A percentile compares a stretch with the other conserved stretches of the same genome.
These are phyloP conservation scores for Anoplopoma fimbria DNA, from an alignment of 2,113 vertebrate genomes.

Conservation along the genomic window DNA sequence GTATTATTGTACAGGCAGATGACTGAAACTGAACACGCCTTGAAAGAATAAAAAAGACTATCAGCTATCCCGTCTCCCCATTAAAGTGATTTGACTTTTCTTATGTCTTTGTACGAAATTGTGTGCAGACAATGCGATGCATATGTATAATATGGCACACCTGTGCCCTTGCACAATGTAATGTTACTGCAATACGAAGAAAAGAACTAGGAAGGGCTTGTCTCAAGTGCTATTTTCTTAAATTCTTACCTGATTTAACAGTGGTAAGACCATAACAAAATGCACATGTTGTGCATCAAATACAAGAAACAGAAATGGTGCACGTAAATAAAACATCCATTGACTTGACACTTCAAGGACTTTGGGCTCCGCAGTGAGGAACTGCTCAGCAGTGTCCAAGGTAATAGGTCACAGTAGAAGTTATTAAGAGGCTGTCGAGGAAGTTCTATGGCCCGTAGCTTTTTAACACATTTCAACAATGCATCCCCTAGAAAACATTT, in stretches of 20 bases:
- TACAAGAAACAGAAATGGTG: too few relatives aligned
- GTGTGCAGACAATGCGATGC: background rate
- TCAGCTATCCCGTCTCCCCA: conserved; percentile 10
- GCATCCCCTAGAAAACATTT: background rate
- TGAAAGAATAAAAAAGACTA: conserved; percentile 26
- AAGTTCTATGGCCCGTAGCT: too few relatives aligned
- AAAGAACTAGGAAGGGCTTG: background rate
- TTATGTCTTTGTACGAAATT: conserved; percentile 28
- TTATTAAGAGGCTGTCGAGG: too few relatives aligned
- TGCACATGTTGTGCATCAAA: background rate
- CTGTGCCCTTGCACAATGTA: background rate
- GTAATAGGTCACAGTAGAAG: background rate
- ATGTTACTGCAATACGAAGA: background rate
- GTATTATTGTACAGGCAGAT: conserved; percentile 55
- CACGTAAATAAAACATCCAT: too few relatives aligned
- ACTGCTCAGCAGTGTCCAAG: background rate
- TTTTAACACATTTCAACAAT: background rate
- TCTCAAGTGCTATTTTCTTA: background rate
- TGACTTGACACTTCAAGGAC: too few relatives aligned
- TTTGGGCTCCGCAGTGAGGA: too few relatives aligned
- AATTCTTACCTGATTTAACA: background rate
- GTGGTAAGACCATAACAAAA: background rate
- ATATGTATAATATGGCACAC: conserved; percentile 4
- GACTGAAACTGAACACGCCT: conserved; percentile 43
- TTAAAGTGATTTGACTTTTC: conserved; percentile 28